A percentile compares a stretch with the other conserved stretches of the same genome.
Conservation (phyloP, 2,888 invertebrate species). For the Heteropelma amictum region DNA sequence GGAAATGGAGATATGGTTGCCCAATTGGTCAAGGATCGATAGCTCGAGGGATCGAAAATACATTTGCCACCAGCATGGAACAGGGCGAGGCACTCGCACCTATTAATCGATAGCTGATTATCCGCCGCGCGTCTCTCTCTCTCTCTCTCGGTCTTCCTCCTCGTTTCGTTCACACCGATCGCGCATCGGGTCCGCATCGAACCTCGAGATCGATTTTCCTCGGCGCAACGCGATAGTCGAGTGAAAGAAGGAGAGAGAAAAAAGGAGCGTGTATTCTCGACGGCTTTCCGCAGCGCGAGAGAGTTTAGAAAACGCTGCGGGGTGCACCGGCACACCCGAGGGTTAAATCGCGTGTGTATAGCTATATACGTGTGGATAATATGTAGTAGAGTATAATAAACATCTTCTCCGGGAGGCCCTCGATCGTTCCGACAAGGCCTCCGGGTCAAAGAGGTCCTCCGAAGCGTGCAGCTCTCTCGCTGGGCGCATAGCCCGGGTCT, state of each 20-base stretch:
- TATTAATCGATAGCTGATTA: constrained; percentile 56
- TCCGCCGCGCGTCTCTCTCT: constrained; percentile 11
- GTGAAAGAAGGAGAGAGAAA: constrained; percentile 6
- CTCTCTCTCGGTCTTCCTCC: not conserved
- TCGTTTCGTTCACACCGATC: not conserved
- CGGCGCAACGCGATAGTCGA: constrained; percentile 39
- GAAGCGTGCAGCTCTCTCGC: constrained; percentile 56
- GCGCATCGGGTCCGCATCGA: constrained; percentile 20
- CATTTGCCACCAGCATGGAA: constrained; percentile 17
- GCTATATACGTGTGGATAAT: constrained; percentile 7
- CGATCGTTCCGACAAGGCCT: constrained; percentile 55
- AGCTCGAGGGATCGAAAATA: constrained; percentile 36
- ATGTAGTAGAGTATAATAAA: constrained; percentile 52
- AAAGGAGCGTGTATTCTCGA: constrained; percentile 35
- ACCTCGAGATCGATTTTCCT: constrained; percentile 53
- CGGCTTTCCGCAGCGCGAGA: constrained; percentile 35
- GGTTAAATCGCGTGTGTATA: constrained; percentile 34
- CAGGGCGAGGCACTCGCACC: constrained; percentile 20
- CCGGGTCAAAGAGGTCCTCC: constrained; percentile 58
- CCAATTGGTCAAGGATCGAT: constrained; percentile 50
- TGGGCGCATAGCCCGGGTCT: constrained; percentile 38
- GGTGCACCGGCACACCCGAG: constrained; percentile 51
- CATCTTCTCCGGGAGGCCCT: constrained; percentile 53
- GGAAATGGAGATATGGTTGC: constrained; percentile 45
- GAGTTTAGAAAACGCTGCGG: constrained; percentile 55